Percentiles rank a stretch among this genome's conserved stretches.
phyloP scores from a whole-genome alignment of 1,140 invertebrate genomes.

The Caerostris extrusa region DNA sequence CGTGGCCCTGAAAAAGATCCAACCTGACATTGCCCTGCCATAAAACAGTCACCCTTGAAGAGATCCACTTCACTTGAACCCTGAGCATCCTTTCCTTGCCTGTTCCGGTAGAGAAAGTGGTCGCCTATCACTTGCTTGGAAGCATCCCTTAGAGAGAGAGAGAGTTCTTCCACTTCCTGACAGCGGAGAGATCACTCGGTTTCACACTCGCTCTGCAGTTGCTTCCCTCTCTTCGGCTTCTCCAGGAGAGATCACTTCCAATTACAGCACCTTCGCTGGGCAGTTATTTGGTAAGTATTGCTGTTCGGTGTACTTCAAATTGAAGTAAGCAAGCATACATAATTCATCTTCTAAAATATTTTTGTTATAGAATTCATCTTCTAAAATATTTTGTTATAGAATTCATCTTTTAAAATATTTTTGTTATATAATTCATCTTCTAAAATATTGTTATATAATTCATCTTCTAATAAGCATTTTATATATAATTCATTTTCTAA shows the following conservation, averaged over 20 bases:
- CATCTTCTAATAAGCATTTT: too few species aligned
- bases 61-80: constrained; percentile 24
- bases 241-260: neutral
- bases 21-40: constrained; percentile 46
- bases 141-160: neutral
- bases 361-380: too few species aligned
- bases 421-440: too few species aligned
- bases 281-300: neutral
- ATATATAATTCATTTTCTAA: too few species aligned
- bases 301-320: neutral
- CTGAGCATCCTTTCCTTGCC: neutral
- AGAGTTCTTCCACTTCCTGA: constrained; percentile 13
- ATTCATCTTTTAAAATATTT: too few species aligned
- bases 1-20: constrained; percentile 30
- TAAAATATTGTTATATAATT: too few species aligned
- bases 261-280: neutral
- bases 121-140: neutral
- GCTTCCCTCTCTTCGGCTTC: neutral
- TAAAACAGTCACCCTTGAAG: constrained; percentile 44
- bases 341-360: too few species aligned
- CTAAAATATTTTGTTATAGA: too few species aligned
- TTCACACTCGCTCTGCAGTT: neutral
- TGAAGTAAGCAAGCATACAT: too few species aligned
- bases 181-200: neutral
- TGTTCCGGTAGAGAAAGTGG: constrained; percentile 42